phyloP scores from a whole-genome alignment of 2,888 invertebrate genomes.

The Malachius bipustulatus region DNA sequence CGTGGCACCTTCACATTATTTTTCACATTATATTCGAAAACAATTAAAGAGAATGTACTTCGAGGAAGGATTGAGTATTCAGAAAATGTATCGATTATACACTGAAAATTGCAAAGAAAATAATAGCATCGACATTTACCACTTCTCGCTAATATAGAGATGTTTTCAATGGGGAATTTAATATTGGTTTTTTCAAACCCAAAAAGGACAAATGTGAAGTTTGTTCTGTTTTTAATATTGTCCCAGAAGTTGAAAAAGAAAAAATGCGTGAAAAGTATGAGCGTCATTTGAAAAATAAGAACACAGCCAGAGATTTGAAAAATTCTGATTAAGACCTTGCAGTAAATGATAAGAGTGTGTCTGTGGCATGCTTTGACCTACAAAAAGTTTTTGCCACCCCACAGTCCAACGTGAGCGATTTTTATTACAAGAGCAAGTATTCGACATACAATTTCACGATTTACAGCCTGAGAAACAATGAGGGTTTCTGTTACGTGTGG shows the following conservation, averaged over 20 bases:
- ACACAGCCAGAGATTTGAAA: slow-evolving; percentile 5
- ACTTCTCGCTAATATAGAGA: slow-evolving; percentile 4
- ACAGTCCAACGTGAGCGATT: slow-evolving; percentile 7
- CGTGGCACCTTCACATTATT: slow-evolving; percentile 1
- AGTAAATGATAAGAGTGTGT: slow-evolving; percentile 2
- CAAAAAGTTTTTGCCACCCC: slow-evolving; percentile 8
- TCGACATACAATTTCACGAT: slow-evolving; percentile 10
- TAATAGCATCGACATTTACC: slow-evolving; percentile 2
- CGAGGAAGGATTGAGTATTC: slow-evolving; percentile 3
- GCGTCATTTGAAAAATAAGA: slow-evolving; percentile 1
- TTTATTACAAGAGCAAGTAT: slow-evolving; percentile 8
- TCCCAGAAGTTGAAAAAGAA: not conserved
- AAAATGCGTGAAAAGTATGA: slow-evolving; percentile 5
- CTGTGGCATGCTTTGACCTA: slow-evolving; percentile 7
- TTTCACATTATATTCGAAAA: slow-evolving; percentile 1
- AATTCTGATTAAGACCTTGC: slow-evolving; percentile 3
- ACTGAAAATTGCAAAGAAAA: slow-evolving; percentile 1
- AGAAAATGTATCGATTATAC: slow-evolving; percentile 2
- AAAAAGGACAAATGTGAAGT: slow-evolving; percentile 6
- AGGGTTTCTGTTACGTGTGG: slow-evolving; percentile 8
- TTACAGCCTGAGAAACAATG: slow-evolving; percentile 3
- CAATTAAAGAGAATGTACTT: slow-evolving; percentile 1
- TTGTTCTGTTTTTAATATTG: slow-evolving; percentile 4
- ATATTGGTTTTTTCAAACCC: slow-evolving; percentile 6
- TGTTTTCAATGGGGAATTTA: slow-evolving; percentile 7